Base-by-base conservation (phyloP, 2,113 vertebrate species). In the Tychaedon coryphoeus region DNA sequence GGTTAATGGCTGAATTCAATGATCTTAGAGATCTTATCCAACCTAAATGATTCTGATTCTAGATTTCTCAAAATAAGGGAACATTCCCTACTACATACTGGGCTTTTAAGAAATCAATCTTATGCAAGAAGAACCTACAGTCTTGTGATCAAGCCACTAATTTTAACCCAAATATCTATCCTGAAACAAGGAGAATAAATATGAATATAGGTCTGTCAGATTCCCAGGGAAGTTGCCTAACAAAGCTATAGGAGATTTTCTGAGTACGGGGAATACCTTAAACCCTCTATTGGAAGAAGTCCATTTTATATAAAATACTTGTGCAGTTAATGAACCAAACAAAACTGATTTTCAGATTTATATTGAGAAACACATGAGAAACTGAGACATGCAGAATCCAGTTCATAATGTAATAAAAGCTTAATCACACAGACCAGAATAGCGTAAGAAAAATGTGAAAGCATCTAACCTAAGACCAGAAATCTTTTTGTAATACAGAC, bases 191-290 rank as follows among this genome's bases (percentile, higher is more conserved):
- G 4, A 81, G 13, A 91, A 78, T 20, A 81, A 58, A 56, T 12
- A 1, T 33, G 22, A 81, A 36, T 0, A 2, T 1, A 14, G 5
- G 16, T 12, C 51, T 66, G 14, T 51, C 57, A 9, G 31, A 65
- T 53, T 72, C 19, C 38, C 5, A 14, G 22, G 31, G 26, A 92
- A 61, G 48, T 3, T 64, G 47, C 20, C 69, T 50, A 66, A 58
- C 26, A 42, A 33, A 96, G 47, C 24, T 64, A 47, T 0, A 0
- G 33, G 12, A 40, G 16, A 58, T 66, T 62, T 77, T 80, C 64
- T 58, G 26, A 54, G 51, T 8, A 57, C 16, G 40, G 28, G 14
- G 43, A 76, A 60, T n/a, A 93, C 12, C 9, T 57, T 31, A 71
- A 13, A 6, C 9, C 51, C 14, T 6, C 23, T 9, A 22, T 34